Conservation (phyloP, 64 coral and sea anemone genomes). For the Montipora foliosa region DNA sequence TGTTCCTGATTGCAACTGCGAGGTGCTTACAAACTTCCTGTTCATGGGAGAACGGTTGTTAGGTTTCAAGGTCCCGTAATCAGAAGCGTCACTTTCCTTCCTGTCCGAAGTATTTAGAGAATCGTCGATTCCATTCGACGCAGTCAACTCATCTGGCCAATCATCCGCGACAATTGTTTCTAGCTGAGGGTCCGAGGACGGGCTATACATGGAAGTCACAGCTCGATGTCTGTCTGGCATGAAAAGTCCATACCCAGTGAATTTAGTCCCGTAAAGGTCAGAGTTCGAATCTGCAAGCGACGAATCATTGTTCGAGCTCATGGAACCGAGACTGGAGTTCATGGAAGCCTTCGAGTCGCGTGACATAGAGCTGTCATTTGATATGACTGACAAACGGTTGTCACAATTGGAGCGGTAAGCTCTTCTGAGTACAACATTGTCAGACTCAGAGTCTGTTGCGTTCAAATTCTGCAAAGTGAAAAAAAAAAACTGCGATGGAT, state of each 20-base stretch:
- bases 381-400: constrained; percentile 87
- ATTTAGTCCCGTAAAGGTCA: constrained; percentile 80
- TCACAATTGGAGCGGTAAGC: constrained; percentile 12
- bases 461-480: neutral
- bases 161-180: constrained; percentile 52
- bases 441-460: constrained; percentile 6
- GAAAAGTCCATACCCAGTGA: constrained; percentile 53
- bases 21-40: constrained; percentile 77
- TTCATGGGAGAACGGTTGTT: constrained; percentile 31
- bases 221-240: constrained; percentile 67
- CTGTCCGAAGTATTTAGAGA: constrained; percentile 62
- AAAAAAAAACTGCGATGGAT: neutral
- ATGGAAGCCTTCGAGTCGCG: constrained; percentile 74
- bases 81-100: constrained; percentile 41
- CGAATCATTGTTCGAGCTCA: constrained; percentile 85
- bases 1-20: constrained; percentile 71
- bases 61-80: constrained; percentile 68
- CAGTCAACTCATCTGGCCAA: constrained; percentile 40
- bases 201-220: constrained; percentile 67
- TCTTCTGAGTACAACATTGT: constrained; percentile 30
- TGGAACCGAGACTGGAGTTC: constrained; percentile 89
- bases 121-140: neutral
- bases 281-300: constrained; percentile 90
- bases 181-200: constrained; percentile 67
- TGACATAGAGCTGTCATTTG: constrained; percentile 93